Percentiles rank a stretch among this genome's conserved stretches.
Conservation (phyloP, 2,113 vertebrate genomes). For the Tonatia bakeri region DNA sequence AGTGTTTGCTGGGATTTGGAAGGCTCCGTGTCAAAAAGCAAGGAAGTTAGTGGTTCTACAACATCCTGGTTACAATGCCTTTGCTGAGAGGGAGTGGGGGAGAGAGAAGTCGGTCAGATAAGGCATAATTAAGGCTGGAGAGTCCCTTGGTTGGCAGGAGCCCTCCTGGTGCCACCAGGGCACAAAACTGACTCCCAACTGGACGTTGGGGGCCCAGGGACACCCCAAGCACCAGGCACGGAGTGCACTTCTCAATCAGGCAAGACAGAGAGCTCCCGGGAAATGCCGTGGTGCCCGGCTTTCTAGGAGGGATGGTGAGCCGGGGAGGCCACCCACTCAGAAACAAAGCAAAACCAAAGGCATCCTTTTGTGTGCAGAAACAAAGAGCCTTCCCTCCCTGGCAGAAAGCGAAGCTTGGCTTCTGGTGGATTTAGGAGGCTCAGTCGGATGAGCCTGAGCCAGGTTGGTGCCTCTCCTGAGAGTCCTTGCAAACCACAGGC, state of each 20-base stretch:
- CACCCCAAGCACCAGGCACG: neutral
- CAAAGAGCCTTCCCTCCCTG: neutral
- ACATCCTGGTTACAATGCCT: neutral
- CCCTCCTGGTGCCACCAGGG: neutral
- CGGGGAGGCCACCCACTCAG: neutral
- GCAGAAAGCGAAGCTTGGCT: neutral
- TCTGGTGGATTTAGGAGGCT: neutral
- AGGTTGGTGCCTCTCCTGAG: fast-evolving
- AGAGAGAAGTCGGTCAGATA: neutral
- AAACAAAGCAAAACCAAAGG: neutral
- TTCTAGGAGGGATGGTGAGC: neutral
- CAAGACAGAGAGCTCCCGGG: neutral
- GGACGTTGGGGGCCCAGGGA: neutral
- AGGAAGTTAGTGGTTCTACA: neutral
- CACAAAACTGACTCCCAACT: neutral
- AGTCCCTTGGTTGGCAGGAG: neutral
- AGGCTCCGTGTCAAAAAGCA: neutral
- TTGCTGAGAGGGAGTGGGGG: neutral
- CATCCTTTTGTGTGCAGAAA: neutral
- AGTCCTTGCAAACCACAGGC: neutral
- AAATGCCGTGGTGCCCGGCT: neutral
- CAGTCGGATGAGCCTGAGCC: neutral
- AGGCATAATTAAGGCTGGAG: neutral
- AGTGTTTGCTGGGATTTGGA: neutral
- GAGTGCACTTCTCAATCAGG: neutral